A percentile compares a stretch with the other conserved stretches of the same genome.
Evolutionary conservation across 2,888 invertebrate genomes (phyloP).

Genomic region (Eupithecia centaureata): DNA sequence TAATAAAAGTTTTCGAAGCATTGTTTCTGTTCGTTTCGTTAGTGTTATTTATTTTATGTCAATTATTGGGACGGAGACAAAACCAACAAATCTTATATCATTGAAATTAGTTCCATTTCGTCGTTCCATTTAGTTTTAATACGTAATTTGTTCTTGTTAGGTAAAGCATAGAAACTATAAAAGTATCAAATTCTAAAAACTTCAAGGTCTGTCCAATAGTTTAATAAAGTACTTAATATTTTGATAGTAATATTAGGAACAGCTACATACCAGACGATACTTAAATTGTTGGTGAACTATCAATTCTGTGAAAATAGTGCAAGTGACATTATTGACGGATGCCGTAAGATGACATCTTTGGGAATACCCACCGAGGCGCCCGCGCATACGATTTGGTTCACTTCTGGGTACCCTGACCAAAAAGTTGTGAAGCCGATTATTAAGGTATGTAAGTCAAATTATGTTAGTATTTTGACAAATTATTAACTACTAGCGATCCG

Average conservation of each 20-base stretch:
- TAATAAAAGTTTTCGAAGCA: not conserved
- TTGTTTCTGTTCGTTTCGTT: not conserved
- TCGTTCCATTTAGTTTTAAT: too few species aligned
- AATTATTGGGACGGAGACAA: too few species aligned
- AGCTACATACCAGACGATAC: not conserved
- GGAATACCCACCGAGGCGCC: slow-evolving; percentile 80
- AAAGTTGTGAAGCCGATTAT: slow-evolving; percentile 60
- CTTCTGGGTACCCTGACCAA: slow-evolving; percentile 69
- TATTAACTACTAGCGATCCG: too few species aligned
- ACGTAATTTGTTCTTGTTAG: not conserved
- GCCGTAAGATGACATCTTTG: slow-evolving; percentile 69
- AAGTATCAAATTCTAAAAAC: not conserved
- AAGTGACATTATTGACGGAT: slow-evolving; percentile 25
- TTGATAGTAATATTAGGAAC: not conserved
- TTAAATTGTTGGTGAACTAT: not conserved
- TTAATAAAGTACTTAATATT: too few species aligned
- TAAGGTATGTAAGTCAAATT: slow-evolving; percentile 69
- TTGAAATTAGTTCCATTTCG: too few species aligned
- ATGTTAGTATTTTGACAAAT: too few species aligned
- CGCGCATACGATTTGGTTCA: slow-evolving; percentile 73
- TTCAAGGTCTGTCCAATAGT: too few species aligned
- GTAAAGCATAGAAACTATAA: not conserved
- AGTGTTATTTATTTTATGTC: too few species aligned
- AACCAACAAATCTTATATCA: too few species aligned
- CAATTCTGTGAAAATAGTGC: slow-evolving; percentile 7